phyloP scores from a whole-genome alignment of 2,888 invertebrate species.

The Lobophora halterata region DNA sequence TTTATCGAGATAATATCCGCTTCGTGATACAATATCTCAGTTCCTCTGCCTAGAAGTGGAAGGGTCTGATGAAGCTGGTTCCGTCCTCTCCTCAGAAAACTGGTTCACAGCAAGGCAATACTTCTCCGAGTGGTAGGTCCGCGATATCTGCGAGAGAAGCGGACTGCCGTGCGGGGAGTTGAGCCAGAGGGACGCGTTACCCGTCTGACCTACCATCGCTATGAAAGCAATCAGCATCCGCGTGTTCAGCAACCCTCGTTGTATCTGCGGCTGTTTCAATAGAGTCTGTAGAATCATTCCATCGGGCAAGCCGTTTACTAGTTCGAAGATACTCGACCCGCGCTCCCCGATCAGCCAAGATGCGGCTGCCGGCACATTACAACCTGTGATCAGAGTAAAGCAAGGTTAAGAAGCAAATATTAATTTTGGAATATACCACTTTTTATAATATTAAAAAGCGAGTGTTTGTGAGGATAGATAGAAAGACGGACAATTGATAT shows the following conservation, averaged over 20 bases:
- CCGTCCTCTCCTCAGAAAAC: conserved; percentile 55
- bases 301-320: conserved; percentile 66
- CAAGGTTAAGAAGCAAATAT: too few species aligned
- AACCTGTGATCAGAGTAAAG: too few species aligned
- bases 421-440: too few species aligned
- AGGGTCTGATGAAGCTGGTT: conserved; percentile 39
- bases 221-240: conserved; percentile 72
- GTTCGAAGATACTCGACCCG: conserved; percentile 67
- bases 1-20: too few species aligned
- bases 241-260: conserved; percentile 66
- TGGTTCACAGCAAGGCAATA: conserved; percentile 74
- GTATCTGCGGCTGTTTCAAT: conserved; percentile 69
- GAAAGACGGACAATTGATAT: too few species aligned
- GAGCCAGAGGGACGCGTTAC: conserved; percentile 67
- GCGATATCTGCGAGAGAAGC: conserved; percentile 66
- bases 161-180: conserved; percentile 73
- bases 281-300: conserved; percentile 62
- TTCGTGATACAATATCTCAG: too few species aligned
- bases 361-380: conserved; percentile 70
- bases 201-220: conserved; percentile 70
- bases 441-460: too few species aligned
- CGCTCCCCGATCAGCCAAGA: conserved; percentile 69
- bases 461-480: too few species aligned
- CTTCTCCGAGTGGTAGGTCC: conserved; percentile 74
- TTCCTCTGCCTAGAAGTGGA: conserved; percentile 60